Conservation (phyloP, 2,113 vertebrate genomes). For the Stictonetta naevosa region DNA sequence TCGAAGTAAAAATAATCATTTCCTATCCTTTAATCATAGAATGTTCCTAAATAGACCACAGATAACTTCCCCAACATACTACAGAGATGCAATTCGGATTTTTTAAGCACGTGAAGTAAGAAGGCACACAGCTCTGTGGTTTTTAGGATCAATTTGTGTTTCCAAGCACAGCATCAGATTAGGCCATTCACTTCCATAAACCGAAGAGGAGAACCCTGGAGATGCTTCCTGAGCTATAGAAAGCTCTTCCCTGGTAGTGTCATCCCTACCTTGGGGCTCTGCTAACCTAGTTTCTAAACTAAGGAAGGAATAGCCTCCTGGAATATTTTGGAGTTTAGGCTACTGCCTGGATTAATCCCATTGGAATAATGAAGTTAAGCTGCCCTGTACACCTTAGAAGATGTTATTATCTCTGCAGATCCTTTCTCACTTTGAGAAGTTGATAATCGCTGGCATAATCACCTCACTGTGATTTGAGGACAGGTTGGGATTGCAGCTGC, state of each 20-base stretch:
- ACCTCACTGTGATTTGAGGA: background rate
- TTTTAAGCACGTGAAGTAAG: background rate
- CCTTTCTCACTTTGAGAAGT: background rate
- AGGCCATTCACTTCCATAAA: background rate
- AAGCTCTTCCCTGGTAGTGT: background rate
- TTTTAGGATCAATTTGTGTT: background rate
- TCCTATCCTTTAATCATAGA: conserved; percentile 4
- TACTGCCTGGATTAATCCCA: background rate
- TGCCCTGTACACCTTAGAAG: background rate
- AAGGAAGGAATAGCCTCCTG: background rate
- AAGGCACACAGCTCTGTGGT: background rate
- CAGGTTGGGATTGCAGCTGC: background rate
- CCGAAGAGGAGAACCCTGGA: background rate
- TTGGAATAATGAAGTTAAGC: background rate
- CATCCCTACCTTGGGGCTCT: background rate
- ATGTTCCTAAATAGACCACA: background rate
- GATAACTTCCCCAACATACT: background rate
- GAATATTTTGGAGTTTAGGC: background rate
- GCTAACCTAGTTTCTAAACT: background rate
- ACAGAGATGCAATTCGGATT: background rate
- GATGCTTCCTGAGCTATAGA: background rate
- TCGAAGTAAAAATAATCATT: conserved; percentile 31
- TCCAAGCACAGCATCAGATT: background rate
- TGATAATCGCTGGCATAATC: background rate
- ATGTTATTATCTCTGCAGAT: background rate